phyloP scores from a whole-genome alignment of 2,113 vertebrate genomes.

The Garra rufa region DNA sequence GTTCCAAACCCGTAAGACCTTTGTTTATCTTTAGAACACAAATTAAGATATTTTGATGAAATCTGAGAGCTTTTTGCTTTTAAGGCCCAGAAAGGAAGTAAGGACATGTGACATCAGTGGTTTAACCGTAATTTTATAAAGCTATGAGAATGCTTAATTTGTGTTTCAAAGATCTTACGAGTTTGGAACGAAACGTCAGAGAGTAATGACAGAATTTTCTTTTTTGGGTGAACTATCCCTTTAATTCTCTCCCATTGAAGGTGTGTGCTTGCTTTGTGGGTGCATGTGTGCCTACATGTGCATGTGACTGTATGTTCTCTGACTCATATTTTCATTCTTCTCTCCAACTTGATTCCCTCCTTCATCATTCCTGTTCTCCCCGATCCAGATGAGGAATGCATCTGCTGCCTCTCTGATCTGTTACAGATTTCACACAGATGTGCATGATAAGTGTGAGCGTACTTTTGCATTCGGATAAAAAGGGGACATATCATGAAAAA shows the following conservation, averaged over 20 bases:
- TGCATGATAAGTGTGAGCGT: background rate
- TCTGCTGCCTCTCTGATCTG: constrained; percentile 34
- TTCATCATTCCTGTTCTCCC: constrained; percentile 39
- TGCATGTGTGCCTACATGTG: background rate
- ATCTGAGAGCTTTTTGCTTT: no score
- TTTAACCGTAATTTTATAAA: no score
- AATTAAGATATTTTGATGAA: no score
- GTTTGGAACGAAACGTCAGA: no score
- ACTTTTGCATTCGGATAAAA: background rate
- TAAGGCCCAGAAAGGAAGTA: no score
- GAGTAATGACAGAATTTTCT: no score
- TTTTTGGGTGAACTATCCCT: no score
- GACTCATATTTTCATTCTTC: constrained; percentile 5
- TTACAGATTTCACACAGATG: constrained; percentile 53
- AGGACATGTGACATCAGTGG: no score
- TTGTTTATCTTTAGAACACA: no score
- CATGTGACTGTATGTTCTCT: background rate
- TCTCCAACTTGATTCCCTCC: constrained; percentile 16
- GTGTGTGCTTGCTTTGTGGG: background rate
- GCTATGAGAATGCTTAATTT: no score
- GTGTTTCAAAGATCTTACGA: no score
- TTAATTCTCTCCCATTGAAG: background rate
- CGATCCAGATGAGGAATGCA: constrained; percentile 53
- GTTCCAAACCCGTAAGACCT: no score
- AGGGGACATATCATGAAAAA: background rate